Evolutionary conservation across 2,797 vertebrate species (phyloP), one percentile per base, ranked within the genome.

Genomic region (Parotocinclus haroldoi): DNA sequence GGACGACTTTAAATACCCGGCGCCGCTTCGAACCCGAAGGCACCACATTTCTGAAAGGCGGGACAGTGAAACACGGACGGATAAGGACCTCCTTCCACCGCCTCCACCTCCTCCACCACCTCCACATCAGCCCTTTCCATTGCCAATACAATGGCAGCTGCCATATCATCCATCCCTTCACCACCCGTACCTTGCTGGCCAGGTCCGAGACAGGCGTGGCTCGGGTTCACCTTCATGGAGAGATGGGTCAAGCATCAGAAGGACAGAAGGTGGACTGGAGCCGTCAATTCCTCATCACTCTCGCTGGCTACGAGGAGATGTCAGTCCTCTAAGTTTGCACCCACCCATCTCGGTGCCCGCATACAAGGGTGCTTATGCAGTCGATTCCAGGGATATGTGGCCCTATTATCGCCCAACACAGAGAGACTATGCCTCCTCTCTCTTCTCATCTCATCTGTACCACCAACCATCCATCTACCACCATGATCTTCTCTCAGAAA

Each of bases 1-100:
- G 72, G 88, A 90, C 60, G 87, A 91, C 63, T 92, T 92, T 61
- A 92, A 92, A 80, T 87, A 84, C 42, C 91, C 91, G 0, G 86
- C 90, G 61, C 91, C 84, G 0, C 74, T 89, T 60, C 81, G 86
- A 54, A 83, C 57, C 78, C 82, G 89, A 46, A 85, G 84, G 69
- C 64, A 66, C 11, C 61, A 68, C 16, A 80, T 82, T 78, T 84
- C 82, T 45, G 85, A 89, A 58, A 85, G 83, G 68, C 69, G 84
- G 76, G 88, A 87, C 63, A 69, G 72, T 18, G 69, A 83, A 77
- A 18, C 64, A 71, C 77, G 69, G 58, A 64, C 79, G 73, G 65
- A 79, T 74, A 46, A 86, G 82, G 80, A 74, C 50, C 67, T 88
- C 75, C 78, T 76, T 75, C 48, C 85, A 81, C 77, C 80, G 76